Percentiles rank a stretch among this genome's conserved stretches.
phyloP scores from a whole-genome alignment of 2,113 vertebrate genomes.

The Nothoprocta perdicaria region DNA sequence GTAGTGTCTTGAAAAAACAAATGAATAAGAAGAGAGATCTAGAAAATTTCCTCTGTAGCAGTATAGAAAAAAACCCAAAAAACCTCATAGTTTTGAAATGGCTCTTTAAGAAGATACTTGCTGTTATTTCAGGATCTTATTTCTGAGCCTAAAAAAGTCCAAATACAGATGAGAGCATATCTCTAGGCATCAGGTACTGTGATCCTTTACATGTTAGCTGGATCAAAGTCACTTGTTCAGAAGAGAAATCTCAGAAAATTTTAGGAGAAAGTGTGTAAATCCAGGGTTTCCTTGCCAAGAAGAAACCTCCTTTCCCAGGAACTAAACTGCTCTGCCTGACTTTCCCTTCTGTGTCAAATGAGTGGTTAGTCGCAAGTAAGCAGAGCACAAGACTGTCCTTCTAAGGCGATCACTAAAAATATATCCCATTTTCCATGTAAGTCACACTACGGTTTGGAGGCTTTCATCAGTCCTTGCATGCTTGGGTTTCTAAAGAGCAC shows the following conservation, averaged over 20 bases:
- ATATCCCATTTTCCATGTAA: background rate
- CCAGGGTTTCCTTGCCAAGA: background rate
- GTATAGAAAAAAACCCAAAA: accelerated
- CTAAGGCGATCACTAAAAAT: no score
- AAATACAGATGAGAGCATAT: background rate
- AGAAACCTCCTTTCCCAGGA: background rate
- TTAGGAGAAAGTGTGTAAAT: accelerated
- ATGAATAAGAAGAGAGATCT: background rate
- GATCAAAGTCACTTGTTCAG: background rate
- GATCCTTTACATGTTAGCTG: background rate
- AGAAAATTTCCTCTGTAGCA: background rate
- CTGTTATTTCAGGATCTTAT: background rate
- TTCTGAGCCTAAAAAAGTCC: background rate
- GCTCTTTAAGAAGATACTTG: background rate
- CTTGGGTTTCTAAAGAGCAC: background rate
- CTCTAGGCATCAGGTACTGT: background rate
- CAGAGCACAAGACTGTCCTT: accelerated
- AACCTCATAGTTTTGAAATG: background rate
- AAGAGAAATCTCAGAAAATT: background rate
- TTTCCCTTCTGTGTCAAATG: accelerated
- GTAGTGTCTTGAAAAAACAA: background rate
- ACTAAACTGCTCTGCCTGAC: accelerated
- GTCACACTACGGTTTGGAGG: background rate
- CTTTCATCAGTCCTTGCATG: background rate
- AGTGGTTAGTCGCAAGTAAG: accelerated